Base-by-base conservation (phyloP, 1,140 invertebrate genomes). In the Dinoponera quadriceps region DNA sequence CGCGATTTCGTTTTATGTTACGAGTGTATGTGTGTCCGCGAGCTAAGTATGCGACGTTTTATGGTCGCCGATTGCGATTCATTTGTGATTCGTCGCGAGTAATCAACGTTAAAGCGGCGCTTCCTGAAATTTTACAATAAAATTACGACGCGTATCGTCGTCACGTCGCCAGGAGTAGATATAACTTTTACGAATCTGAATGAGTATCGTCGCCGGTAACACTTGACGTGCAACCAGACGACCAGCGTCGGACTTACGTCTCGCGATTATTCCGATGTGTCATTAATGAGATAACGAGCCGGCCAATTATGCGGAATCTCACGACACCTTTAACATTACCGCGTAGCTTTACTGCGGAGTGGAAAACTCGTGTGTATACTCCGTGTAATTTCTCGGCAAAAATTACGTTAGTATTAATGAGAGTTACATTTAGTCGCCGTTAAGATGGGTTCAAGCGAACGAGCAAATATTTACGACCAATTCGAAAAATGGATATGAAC, bases 71-170 rank as follows among this genome's bases (percentile, higher is more conserved):
- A 44, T 44, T 44, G 9, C 25, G 7, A 49, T 66, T 68, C 5
- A 54, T 66, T 68, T 66, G 20, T 3, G 27, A 66, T 38, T 25
- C 2, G n/a, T 54, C 2, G 18, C 27, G 27, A 33, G 16, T 33
- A n/a, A 51, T 29, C 14, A 27, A 22, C 33, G 16, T 66, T 54
- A 25, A 75, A 65, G 20, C 29, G 27, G 3, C 0, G 18, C 18
- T 48, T 48, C 13, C 22, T 22, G 16, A 59, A 73, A 73, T 59
- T 74, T 60, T 74, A 11, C 22, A 59, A 48, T 62, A 48, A 73
- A 59, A 77, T 51, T 18, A 16, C 14, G 9, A 44, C 38, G 38
- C 38, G 38, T 11, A 9, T 44, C 38, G 38, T 9, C 7, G 7
- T 9, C 38, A 11, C 38, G 9, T 44, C 38, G 9, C 11, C 38